A percentile compares a stretch with the other conserved stretches of the same genome.
Conservation (phyloP, 2,888 invertebrate species). For the Aphrophora alni region DNA sequence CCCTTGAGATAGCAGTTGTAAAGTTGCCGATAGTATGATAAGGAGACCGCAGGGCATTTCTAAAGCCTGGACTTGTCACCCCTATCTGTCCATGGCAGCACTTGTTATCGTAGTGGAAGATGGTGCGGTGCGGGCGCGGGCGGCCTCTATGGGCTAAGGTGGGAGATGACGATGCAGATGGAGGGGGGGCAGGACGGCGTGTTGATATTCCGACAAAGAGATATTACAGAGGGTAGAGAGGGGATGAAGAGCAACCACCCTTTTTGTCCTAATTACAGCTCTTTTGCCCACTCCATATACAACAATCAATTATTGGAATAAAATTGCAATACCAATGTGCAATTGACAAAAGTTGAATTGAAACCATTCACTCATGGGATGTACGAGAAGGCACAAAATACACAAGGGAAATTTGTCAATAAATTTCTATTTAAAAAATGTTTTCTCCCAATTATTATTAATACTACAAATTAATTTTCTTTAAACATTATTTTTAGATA, state of each 20-base stretch:
- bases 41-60: constrained; percentile 24
- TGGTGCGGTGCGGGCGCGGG: not conserved
- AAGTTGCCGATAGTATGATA: constrained; percentile 25
- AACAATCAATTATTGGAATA: not conserved
- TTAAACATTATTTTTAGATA: too few relatives aligned
- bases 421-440: too few relatives aligned
- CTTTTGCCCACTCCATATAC: not conserved
- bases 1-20: constrained; percentile 29
- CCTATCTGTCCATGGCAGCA: constrained; percentile 27
- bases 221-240: not conserved
- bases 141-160: not conserved
- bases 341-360: too few relatives aligned
- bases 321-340: not conserved
- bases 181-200: not conserved
- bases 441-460: too few relatives aligned
- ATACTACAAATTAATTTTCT: too few relatives aligned
- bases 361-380: too few relatives aligned
- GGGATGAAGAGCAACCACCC: not conserved
- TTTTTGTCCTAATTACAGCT: not conserved
- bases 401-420: too few relatives aligned
- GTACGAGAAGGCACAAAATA: too few relatives aligned
- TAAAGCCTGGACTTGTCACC: not conserved
- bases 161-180: not conserved
- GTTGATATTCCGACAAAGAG: constrained; percentile 9
- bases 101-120: constrained; percentile 13